Percentiles rank a stretch among this genome's conserved stretches.
These are phyloP conservation scores for Aradus depressus DNA, from an alignment of 2,888 invertebrate genomes.

Conservation along the genomic window DNA sequence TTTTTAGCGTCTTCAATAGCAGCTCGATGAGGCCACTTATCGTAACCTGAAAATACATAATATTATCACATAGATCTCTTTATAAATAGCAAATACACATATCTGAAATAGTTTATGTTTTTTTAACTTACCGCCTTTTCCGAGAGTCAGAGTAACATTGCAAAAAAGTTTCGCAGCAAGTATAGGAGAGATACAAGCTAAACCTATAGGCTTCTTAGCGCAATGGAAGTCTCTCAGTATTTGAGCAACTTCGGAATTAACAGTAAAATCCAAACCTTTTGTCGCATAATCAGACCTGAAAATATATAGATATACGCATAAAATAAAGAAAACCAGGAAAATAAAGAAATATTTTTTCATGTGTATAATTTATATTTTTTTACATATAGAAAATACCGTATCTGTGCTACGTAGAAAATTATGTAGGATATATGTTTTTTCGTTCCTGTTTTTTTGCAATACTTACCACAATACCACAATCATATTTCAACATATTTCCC, in stretches of 20 bases:
- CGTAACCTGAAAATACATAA: constrained; percentile 33
- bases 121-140: constrained; percentile 35
- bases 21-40: constrained; percentile 41
- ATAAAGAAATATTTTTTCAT: background rate
- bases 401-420: no score
- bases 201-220: constrained; percentile 43
- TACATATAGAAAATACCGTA: background rate
- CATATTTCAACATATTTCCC: no score
- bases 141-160: constrained; percentile 38
- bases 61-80: no score
- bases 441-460: no score
- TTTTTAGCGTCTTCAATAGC: constrained; percentile 39
- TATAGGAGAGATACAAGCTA: constrained; percentile 44
- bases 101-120: background rate
- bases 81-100: background rate
- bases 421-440: no score
- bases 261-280: constrained; percentile 39
- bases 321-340: background rate
- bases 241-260: constrained; percentile 40
- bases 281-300: constrained; percentile 42
- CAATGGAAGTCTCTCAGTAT: constrained; percentile 42
- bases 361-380: background rate
- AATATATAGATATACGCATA: constrained; percentile 3
- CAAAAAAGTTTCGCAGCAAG: constrained; percentile 40
- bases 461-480: no score